Evolutionary conservation across 2,888 invertebrate genomes (phyloP), one percentile per base, ranked within the genome.

Genomic region (Carpatolechia fugitivella): DNA sequence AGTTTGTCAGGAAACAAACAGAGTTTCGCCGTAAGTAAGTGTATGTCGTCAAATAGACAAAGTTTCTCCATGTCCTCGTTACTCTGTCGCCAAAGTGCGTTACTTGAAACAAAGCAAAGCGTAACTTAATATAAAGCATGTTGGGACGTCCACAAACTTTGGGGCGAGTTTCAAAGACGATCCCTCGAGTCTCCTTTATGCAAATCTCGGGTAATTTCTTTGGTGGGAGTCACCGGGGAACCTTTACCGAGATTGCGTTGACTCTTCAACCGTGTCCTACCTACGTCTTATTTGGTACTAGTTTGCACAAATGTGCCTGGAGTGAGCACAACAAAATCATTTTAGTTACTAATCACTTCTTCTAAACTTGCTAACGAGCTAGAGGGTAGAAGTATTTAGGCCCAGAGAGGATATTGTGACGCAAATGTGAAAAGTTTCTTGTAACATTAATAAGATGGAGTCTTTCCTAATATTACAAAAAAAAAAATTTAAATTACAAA

Each of bases 201-300:
- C 80, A 85, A 88, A 86, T 86, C 78, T 78, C 68, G 75, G 75
- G 84, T 85, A 85, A 86, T 85, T 87, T 83, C 85, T 82, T 82
- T 78, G 78, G 85, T 80, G 81, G 78, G 79, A 80, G 80, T 81
- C 83, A 70, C 80, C 72, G 67, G 80, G 76, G 83, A 80, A 79
- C 80, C 74, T 80, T 82, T 75, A 74, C 71, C 70, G 73, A 82
- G 79, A 85, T 85, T 83, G 82, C 76, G 78, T 82, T 82, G 78
- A 80, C 80, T 80, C 78, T 75, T 75, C 76, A 76, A 76, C 76
- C 72, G 70, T 73, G 66, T 65, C 66, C 64, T 72, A 75, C 24
- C 68, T 75, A 70, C 67, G 68, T 70, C 71, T 74, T 71, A 71
- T 71, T 74, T 71, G 67, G 46, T 36, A 18, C 35, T 53, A 49